Evolutionary conservation across 2,797 vertebrate species (phyloP).

Genomic region (Limosa lapponica): DNA sequence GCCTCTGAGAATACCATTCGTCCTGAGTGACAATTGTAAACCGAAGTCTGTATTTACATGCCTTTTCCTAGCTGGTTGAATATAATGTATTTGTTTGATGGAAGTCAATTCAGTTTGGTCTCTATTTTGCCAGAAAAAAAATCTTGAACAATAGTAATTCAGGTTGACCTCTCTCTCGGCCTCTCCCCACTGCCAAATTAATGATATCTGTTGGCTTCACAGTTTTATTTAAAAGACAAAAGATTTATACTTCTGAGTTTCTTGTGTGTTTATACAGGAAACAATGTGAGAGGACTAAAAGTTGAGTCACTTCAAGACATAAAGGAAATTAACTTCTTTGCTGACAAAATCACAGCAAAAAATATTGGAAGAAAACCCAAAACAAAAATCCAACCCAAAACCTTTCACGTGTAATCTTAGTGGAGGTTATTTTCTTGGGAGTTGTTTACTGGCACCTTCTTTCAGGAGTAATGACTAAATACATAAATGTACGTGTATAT

Average conservation of each 20-base stretch:
- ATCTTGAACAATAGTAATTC: background rate
- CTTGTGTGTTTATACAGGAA: background rate
- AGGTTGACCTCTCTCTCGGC: background rate
- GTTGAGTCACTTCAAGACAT: background rate
- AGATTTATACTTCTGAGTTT: background rate
- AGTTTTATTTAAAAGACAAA: conserved; percentile 10
- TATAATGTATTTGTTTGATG: background rate
- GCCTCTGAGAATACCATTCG: background rate
- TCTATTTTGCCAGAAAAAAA: background rate
- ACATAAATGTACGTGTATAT: background rate
- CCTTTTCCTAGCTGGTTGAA: background rate
- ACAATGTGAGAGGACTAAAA: background rate
- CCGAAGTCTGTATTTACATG: background rate
- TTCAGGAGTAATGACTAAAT: background rate
- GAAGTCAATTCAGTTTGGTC: background rate
- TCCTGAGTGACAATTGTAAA: background rate
- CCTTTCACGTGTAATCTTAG: background rate
- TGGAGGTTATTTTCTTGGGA: background rate
- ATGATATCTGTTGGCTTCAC: background rate
- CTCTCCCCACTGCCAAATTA: background rate
- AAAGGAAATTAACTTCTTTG: conserved; percentile 8
- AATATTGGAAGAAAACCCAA: background rate
- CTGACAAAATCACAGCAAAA: background rate
- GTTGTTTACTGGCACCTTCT: background rate
- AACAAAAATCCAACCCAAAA: background rate